phyloP scores from a whole-genome alignment of 2,797 vertebrate species.

The Phrynocephalus forsythii region DNA sequence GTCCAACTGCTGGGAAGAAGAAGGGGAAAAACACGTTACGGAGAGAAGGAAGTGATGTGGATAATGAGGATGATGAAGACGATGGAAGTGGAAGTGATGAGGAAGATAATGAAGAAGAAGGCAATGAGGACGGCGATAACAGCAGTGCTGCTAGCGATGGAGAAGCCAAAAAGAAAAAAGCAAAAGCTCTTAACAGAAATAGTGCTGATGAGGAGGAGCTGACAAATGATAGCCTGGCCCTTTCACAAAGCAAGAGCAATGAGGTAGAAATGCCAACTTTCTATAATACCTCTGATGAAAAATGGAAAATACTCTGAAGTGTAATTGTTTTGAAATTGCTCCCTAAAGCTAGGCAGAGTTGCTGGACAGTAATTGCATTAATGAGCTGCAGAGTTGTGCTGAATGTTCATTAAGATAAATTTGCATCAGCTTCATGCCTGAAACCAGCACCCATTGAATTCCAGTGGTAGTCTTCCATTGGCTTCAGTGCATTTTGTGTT shows the following conservation, averaged over 20 bases:
- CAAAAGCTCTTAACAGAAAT: slow-evolving; percentile 86
- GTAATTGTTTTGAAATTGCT: slow-evolving; percentile 47
- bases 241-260: slow-evolving; percentile 95
- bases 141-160: slow-evolving; percentile 91
- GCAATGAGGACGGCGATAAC: slow-evolving; percentile 79
- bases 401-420: slow-evolving; percentile 36
- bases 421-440: slow-evolving; percentile 42
- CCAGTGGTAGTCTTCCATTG: slow-evolving; percentile 39
- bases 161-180: slow-evolving; percentile 88
- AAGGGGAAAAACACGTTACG: slow-evolving; percentile 82
- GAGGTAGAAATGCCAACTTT: slow-evolving; percentile 89
- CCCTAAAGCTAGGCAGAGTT: slow-evolving; percentile 55
- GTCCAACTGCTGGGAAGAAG: slow-evolving; percentile 88
- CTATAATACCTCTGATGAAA: slow-evolving; percentile 80
- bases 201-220: slow-evolving; percentile 93
- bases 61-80: slow-evolving; percentile 85
- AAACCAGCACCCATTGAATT: slow-evolving; percentile 44
- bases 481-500: slow-evolving; percentile 49
- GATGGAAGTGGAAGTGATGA: slow-evolving; percentile 84
- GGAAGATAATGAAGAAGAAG: slow-evolving; percentile 82
- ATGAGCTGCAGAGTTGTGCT: slow-evolving; percentile 41
- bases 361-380: slow-evolving; percentile 35
- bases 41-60: slow-evolving; percentile 87
- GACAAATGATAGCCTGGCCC: slow-evolving; percentile 96
- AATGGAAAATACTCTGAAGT: slow-evolving; percentile 64